Base-by-base conservation (phyloP, 2,113 vertebrate species). In the Galemys pyrenaicus region DNA sequence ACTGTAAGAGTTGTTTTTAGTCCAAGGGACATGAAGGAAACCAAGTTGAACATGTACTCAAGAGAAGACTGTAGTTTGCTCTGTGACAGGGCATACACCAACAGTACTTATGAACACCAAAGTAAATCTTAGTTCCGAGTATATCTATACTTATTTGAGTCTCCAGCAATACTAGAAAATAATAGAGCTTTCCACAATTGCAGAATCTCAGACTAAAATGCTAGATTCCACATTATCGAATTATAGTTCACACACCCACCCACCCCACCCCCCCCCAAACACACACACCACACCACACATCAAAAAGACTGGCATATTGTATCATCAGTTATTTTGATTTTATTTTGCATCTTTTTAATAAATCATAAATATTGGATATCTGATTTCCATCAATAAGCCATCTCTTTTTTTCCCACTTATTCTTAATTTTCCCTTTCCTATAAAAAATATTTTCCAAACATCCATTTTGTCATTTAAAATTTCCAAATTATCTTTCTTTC, bases 401-500 rank as follows among this genome's bases (percentile, higher is more conserved):
- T 91, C 46, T 93, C 20, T 39, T 54, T 81, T 39, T 39, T 65
- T 58, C n/a, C n/a, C 13, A 73, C 39, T 86, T 58, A 46, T 15
- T 79, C 1, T 92, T 1, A 82, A 44, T 49, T 87, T 65, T 60
- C 7, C 9, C 26, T 92, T 94, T 64, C 3, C 32, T 74, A 54
- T 92, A 71, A 87, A 95, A 73, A 73, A 16, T 49, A 44, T 1
- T 37, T 60, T 67, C 17, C 28, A 71, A 67, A 1, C 5, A 73
- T 73, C 67, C 80, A 54, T 81, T 56, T 75, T 51, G n/a, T n/a
- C n/a, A n/a, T n/a, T n/a, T n/a, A n/a, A n/a, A n/a, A 92, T 92
- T 94, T 94, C 37, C 46, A 94, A 96, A 92, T 91, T 73, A 91
- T 77, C 28, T 46, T 96, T 97, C 35, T 73, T 86, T 87, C 70